A percentile compares a stretch with the other conserved stretches of the same genome.
These are phyloP conservation scores for Paracanthobrama guichenoti DNA, from an alignment of 2,113 vertebrate genomes.

Conservation along the genomic window DNA sequence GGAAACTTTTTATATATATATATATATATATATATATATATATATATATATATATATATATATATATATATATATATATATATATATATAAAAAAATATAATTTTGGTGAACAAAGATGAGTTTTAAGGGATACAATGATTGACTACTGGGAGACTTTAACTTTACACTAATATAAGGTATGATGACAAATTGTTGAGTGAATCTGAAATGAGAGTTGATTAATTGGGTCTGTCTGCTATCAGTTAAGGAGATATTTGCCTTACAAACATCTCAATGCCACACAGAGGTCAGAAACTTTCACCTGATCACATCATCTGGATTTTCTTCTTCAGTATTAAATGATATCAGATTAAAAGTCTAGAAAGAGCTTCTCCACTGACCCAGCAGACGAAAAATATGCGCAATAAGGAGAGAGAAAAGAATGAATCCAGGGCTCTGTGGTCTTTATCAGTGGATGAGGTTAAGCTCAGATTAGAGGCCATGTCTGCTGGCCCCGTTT, in stretches of 20 bases:
- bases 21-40: too few relatives aligned
- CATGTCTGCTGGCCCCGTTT: slow-evolving; percentile 44
- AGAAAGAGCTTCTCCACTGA: slow-evolving; percentile 6
- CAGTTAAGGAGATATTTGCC: background rate
- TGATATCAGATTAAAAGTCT: background rate
- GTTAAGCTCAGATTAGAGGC: slow-evolving; percentile 63
- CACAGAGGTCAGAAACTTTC: background rate
- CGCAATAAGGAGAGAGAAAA: slow-evolving; percentile 45
- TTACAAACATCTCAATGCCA: background rate
- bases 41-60: too few relatives aligned
- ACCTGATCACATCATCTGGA: background rate
- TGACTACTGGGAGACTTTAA: too few relatives aligned
- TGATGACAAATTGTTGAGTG: background rate
- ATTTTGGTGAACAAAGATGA: too few relatives aligned
- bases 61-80: too few relatives aligned
- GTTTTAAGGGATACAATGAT: too few relatives aligned
- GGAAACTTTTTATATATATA: too few relatives aligned
- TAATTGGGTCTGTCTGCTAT: background rate
- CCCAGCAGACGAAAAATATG: slow-evolving; percentile 38
- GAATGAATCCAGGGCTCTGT: slow-evolving; percentile 45
- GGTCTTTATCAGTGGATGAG: slow-evolving; percentile 41
- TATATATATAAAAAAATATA: too few relatives aligned
- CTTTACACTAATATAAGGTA: background rate
- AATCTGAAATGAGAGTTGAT: background rate
- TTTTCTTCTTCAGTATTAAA: background rate